Evolutionary conservation across 2,888 invertebrate genomes (phyloP).

Genomic region (Acrobasis consociella): DNA sequence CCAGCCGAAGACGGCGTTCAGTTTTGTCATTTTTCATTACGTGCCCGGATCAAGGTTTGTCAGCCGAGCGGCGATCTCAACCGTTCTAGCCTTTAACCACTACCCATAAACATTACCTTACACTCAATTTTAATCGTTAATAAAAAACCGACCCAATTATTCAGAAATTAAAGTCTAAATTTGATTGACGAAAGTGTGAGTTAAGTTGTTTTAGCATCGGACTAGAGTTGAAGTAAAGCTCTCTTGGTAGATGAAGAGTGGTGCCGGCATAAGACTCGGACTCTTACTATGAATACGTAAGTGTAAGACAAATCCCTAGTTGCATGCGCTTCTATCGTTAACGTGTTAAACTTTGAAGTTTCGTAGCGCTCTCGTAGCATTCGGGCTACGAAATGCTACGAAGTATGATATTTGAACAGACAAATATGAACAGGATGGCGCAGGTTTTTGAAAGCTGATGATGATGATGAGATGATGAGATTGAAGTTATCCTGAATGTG

Average conservation of each 20-base stretch:
- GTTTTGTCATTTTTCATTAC: conserved; percentile 87
- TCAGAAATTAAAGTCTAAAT: conserved; percentile 21
- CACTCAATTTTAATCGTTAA: conserved; percentile 15
- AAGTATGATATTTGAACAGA: no score
- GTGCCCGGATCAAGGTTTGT: conserved; percentile 85
- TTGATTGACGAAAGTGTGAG: conserved; percentile 8
- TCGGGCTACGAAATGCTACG: no score
- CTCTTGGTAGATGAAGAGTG: conserved; percentile 65
- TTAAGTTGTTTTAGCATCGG: conserved; percentile 30
- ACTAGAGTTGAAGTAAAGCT: conserved; percentile 55
- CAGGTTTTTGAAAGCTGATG: no score
- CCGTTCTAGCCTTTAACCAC: conserved; percentile 55
- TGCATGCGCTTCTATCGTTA: conserved; percentile 34
- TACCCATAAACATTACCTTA: conserved; percentile 25
- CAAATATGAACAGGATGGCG: no score
- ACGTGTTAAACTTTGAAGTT: conserved; percentile 15
- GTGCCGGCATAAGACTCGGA: conserved; percentile 63
- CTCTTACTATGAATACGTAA: conserved; percentile 70
- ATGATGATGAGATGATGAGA: no score
- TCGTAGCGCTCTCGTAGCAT: conserved; percentile 6
- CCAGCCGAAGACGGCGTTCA: conserved; percentile 48
- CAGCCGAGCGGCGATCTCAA: conserved; percentile 62
- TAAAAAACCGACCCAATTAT: conserved; percentile 32
- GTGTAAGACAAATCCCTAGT: conserved; percentile 57
- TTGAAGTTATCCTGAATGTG: no score